Evolutionary conservation across 1,140 invertebrate genomes (phyloP).

Genomic region (Pomacea maculata): DNA sequence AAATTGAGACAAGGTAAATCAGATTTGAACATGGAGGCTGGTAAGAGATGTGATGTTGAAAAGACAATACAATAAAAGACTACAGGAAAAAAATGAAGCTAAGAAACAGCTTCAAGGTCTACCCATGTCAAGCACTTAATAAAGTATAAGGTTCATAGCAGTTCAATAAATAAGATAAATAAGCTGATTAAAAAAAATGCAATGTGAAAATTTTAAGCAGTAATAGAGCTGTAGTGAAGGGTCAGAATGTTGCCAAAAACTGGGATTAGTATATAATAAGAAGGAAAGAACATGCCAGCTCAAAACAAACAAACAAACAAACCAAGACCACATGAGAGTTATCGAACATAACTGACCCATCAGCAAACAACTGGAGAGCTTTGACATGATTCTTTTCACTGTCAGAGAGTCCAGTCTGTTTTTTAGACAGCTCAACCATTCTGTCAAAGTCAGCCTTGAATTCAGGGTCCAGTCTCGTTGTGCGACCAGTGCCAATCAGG

Average conservation of each 20-base stretch:
- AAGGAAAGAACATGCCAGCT: background rate
- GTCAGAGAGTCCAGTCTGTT: slow-evolving; percentile 39
- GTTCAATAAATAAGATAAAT: no score
- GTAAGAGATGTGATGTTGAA: no score
- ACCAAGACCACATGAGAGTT: background rate
- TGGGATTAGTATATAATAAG: background rate
- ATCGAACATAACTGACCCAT: slow-evolving; percentile 57
- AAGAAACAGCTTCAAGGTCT: no score
- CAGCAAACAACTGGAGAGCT: slow-evolving; percentile 66
- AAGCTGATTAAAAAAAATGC: no score
- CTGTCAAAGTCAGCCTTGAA: slow-evolving; percentile 58
- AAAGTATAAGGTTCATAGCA: no score
- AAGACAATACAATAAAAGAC: no score
- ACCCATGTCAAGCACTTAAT: no score
- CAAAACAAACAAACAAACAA: background rate
- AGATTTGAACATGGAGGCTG: background rate
- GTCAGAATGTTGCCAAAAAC: background rate
- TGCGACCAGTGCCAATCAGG: slow-evolving; percentile 65
- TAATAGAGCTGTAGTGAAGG: background rate
- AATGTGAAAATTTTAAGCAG: no score
- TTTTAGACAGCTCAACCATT: slow-evolving; percentile 51
- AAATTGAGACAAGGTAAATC: background rate
- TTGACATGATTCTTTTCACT: slow-evolving; percentile 67
- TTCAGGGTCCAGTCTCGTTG: slow-evolving; percentile 47
- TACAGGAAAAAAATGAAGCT: no score